Base-by-base conservation (phyloP, 2,113 vertebrate genomes). In the Trematocara unimaculatum region DNA sequence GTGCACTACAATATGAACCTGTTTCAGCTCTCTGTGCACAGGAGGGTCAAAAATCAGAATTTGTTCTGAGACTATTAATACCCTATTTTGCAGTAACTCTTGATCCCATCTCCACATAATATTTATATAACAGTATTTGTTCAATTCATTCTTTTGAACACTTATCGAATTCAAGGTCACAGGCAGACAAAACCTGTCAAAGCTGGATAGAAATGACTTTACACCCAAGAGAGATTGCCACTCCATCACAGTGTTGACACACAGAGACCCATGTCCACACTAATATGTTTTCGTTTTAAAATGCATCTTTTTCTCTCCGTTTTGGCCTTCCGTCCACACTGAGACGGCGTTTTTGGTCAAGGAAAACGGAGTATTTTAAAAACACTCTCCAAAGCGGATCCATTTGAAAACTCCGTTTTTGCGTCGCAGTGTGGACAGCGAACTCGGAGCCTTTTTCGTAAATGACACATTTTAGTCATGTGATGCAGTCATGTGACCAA, bases 311-410 rank as follows among this genome's bases (percentile, higher is more conserved):
- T 62, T 35, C 29, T 1, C 29, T 18, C 31, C 2, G 0, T n/a
- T n/a, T 2, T n/a, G 31, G 58, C 31, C 5, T 53, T 10, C 8
- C 18, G 0, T n/a, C 49, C 49, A 51, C 49, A 51, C 51, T 62
- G 58, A 62, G 58, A 33, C 0, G 1, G 0, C 0, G 15, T 60
- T 62, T 62, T 62, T 6, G 58, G 5, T 60, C 58, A 60, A 60
- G 8, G 29, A 33, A 33, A 60, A 33, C 3, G 0, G 29, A 60
- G 58, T 18, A 18, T 60, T 60, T 33, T 62, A 29, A 62, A 62
- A 62, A 33, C 58, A 0, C 15, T 62, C 29, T 33, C 56, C 29
- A 33, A 60, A 60, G 15, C 0, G 1, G 3, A 60, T 60, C 8
- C 56, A 60, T 60, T 18, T 60, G 0, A 60, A 60, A 60, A 60